Evolutionary conservation across 1,140 invertebrate genomes (phyloP).

Genomic region (Aphis gossypii): DNA sequence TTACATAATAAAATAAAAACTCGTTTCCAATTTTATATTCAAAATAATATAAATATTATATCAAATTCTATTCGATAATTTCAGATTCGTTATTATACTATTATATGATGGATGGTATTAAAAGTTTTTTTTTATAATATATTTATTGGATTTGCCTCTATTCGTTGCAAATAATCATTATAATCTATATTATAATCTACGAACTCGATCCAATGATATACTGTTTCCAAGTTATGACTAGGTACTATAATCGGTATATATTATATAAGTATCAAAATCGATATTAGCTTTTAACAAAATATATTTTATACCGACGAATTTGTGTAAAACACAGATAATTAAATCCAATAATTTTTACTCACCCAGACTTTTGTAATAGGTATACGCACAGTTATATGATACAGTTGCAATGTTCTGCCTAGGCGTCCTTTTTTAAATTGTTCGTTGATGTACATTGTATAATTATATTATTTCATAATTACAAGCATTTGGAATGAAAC

Average conservation of each 20-base stretch:
- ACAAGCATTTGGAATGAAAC: neutral
- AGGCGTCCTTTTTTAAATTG: neutral
- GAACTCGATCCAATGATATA: neutral
- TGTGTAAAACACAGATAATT: neutral
- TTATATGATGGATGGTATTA: neutral
- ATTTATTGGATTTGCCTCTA: neutral
- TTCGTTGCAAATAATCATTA: neutral
- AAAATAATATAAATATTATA: neutral
- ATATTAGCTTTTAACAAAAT: neutral
- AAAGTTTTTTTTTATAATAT: neutral
- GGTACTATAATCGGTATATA: neutral
- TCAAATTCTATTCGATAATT: neutral
- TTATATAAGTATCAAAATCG: neutral
- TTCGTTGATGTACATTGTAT: neutral
- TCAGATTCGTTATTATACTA: neutral
- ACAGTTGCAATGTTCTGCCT: neutral
- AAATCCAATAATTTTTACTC: neutral
- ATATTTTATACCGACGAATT: neutral
- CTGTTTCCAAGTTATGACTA: neutral
- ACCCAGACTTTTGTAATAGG: neutral
- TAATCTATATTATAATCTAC: neutral
- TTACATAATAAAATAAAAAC: neutral
- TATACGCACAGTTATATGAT: neutral
- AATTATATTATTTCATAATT: neutral
- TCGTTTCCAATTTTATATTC: neutral